phyloP scores from a whole-genome alignment of 2,113 vertebrate species.

The Apus apus region DNA sequence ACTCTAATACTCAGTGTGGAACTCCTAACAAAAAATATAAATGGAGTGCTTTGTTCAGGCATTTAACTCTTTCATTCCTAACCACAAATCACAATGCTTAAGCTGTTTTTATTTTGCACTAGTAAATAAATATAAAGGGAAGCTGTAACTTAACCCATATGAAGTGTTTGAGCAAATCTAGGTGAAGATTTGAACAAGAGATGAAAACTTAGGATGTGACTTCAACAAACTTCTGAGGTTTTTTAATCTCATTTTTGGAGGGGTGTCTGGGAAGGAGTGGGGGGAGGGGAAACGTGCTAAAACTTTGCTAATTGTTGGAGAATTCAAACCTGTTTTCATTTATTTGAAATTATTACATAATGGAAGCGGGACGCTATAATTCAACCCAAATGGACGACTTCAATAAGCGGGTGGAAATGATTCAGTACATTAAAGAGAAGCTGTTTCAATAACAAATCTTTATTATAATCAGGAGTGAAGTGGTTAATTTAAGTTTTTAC shows the following conservation, averaged over 20 bases:
- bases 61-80: slow-evolving; percentile 52
- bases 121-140: slow-evolving; percentile 44
- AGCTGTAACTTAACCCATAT: slow-evolving; percentile 40
- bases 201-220: not conserved
- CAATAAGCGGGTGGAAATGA: slow-evolving; percentile 74
- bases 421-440: slow-evolving; percentile 77
- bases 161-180: slow-evolving; percentile 1
- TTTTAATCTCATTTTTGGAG: slow-evolving; percentile 20
- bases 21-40: slow-evolving; percentile 65
- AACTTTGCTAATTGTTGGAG: slow-evolving; percentile 76
- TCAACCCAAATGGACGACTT: slow-evolving; percentile 78
- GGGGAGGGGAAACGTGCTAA: slow-evolving; percentile 55
- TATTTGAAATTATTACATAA: slow-evolving; percentile 80
- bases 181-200: slow-evolving; percentile 26
- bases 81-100: slow-evolving; percentile 15
- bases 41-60: slow-evolving; percentile 42
- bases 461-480: slow-evolving; percentile 78
- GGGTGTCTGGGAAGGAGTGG: not conserved
- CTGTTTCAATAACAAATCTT: slow-evolving; percentile 74
- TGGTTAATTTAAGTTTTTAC: slow-evolving; percentile 80
- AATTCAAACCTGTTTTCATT: slow-evolving; percentile 79
- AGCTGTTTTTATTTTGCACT: slow-evolving; percentile 59
- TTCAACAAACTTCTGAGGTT: not conserved
- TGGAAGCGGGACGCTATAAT: slow-evolving; percentile 73
- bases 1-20: slow-evolving; percentile 40